Percentiles rank a stretch among this genome's conserved stretches.
Conservation (phyloP, 1,140 invertebrate genomes). For the Adelges cooleyi region DNA sequence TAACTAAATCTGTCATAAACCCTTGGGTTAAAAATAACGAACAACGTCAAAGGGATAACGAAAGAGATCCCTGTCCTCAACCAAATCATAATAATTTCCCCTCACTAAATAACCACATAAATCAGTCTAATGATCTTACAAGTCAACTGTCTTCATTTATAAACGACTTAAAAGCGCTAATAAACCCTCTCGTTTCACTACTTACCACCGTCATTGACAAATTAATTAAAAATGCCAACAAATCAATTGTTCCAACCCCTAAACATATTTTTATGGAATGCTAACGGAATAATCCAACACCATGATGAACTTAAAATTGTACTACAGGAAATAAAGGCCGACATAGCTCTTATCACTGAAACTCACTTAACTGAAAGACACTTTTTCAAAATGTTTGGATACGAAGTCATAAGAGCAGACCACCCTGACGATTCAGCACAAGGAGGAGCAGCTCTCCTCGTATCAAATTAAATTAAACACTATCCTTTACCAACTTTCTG, state of each 20-base stretch:
- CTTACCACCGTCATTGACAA: background rate
- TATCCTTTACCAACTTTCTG: too few relatives aligned
- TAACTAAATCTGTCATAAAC: too few relatives aligned
- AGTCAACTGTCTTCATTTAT: background rate
- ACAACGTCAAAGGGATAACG: too few relatives aligned
- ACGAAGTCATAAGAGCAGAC: background rate
- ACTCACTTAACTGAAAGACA: background rate
- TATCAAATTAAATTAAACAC: too few relatives aligned
- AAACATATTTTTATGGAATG: background rate
- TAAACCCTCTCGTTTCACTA: background rate
- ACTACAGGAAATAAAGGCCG: background rate
- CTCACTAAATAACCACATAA: background rate
- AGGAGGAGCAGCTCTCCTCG: background rate
- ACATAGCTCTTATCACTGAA: background rate
- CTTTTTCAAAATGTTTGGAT: background rate
- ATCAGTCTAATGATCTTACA: conserved; percentile 2
- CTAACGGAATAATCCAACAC: background rate
- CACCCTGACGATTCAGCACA: background rate
- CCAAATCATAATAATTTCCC: background rate
- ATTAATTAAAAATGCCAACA: conserved; percentile 30
- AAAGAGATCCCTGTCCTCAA: background rate
- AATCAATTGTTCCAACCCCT: conserved; percentile 23
- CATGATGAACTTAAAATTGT: background rate
- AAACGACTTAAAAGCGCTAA: background rate
- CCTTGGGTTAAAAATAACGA: too few relatives aligned